Percentiles rank a stretch among this genome's conserved stretches.
Evolutionary conservation across 2,113 vertebrate species (phyloP).

Genomic region (Crotalus helleri): DNA sequence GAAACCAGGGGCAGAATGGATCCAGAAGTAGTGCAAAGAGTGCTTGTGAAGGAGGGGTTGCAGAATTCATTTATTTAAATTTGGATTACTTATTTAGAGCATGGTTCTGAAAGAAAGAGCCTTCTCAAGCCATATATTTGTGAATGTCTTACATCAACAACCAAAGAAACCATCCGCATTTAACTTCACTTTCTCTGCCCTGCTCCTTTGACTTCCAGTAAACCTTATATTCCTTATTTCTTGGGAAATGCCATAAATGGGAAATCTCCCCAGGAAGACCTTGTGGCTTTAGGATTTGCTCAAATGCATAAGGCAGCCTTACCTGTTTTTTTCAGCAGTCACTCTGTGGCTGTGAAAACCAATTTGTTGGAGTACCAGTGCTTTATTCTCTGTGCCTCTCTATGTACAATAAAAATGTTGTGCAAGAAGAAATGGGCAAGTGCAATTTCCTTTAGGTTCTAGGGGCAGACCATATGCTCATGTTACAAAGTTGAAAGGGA

Average conservation of each 20-base stretch:
- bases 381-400: background rate
- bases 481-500: background rate
- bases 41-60: background rate
- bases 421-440: background rate
- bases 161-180: background rate
- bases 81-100: background rate
- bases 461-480: background rate
- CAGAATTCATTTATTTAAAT: background rate
- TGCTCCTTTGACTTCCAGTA: background rate
- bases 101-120: background rate
- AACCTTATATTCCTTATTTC: background rate
- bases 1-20: background rate
- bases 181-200: background rate
- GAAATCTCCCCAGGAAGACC: background rate
- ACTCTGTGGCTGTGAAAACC: background rate
- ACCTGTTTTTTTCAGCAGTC: background rate
- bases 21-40: background rate
- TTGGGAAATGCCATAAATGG: background rate
- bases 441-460: background rate
- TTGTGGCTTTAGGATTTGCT: background rate
- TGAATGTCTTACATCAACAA: background rate
- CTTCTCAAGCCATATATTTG: background rate
- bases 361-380: background rate
- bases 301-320: background rate
- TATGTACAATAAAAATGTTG: rapidly evolving